Percentiles rank a stretch among this genome's conserved stretches.
These are phyloP conservation scores for Taeniopygia guttata DNA, from an alignment of 2,797 vertebrate species.

Conservation along the genomic window DNA sequence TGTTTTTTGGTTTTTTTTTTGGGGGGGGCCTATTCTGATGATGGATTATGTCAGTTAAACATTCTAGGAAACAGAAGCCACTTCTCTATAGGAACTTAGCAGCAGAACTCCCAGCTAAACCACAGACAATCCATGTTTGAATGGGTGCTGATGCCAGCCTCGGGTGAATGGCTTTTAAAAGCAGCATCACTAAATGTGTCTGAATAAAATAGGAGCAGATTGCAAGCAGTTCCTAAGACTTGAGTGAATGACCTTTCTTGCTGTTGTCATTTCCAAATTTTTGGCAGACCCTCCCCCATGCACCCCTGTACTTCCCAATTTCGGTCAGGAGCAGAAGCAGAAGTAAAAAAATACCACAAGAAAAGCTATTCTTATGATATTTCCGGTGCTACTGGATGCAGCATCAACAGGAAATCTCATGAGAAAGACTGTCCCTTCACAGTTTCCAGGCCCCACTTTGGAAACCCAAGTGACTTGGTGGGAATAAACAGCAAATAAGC, in stretches of 20 bases:
- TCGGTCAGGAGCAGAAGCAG: constrained; percentile 65
- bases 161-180: background rate
- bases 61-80: constrained; percentile 41
- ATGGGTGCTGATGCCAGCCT: background rate
- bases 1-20: background rate
- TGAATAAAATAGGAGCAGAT: background rate
- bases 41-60: constrained; percentile 16
- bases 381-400: constrained; percentile 69
- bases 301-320: constrained; percentile 50
- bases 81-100: constrained; percentile 31
- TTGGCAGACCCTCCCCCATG: constrained; percentile 46
- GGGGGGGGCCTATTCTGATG: background rate
- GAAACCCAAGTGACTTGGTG: background rate
- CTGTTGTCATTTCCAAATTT: constrained; percentile 14
- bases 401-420: constrained; percentile 75
- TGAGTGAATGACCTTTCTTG: constrained; percentile 15
- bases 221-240: background rate
- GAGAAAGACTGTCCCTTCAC: constrained; percentile 51
- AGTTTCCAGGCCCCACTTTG: constrained; percentile 42
- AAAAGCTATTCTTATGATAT: constrained; percentile 67
- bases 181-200: background rate
- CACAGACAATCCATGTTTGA: background rate
- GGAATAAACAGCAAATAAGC: background rate
- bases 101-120: background rate
- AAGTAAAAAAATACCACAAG: constrained; percentile 75